These are phyloP conservation scores for Callospermophilus lateralis DNA, from an alignment of 2,113 vertebrate genomes.

Conservation along the genomic window DNA sequence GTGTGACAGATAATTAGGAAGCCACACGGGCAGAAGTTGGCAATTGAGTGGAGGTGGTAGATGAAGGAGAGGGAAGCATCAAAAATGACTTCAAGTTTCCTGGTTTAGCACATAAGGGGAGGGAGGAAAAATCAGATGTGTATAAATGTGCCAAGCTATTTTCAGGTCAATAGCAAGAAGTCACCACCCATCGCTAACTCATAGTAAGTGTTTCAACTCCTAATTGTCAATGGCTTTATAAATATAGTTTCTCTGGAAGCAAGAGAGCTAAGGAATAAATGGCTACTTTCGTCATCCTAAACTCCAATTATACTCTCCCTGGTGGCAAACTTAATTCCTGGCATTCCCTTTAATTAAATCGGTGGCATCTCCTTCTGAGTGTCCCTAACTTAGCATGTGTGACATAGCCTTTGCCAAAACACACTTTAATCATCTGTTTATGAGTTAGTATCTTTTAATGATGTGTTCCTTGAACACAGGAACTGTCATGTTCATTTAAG, in stretches of 20 bases:
- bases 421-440: neutral
- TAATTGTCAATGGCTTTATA: neutral
- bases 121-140: neutral
- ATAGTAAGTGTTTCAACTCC: neutral
- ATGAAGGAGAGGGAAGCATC: neutral
- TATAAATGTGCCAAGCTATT: neutral
- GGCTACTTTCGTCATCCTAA: neutral
- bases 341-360: constrained; percentile 21
- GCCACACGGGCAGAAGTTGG: neutral
- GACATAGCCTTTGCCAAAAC: neutral
- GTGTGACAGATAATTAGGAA: neutral
- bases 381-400: neutral
- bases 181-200: neutral
- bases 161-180: neutral
- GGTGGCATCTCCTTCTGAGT: neutral
- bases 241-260: neutral
- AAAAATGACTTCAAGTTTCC: neutral
- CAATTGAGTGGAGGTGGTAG: neutral
- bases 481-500: neutral
- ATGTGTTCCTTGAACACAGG: neutral
- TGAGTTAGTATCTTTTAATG: neutral
- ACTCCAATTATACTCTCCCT: neutral
- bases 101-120: neutral
- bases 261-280: neutral
- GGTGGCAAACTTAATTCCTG: neutral